phyloP scores from a whole-genome alignment of 2,888 invertebrate species.

The Platynereis dumerilii region DNA sequence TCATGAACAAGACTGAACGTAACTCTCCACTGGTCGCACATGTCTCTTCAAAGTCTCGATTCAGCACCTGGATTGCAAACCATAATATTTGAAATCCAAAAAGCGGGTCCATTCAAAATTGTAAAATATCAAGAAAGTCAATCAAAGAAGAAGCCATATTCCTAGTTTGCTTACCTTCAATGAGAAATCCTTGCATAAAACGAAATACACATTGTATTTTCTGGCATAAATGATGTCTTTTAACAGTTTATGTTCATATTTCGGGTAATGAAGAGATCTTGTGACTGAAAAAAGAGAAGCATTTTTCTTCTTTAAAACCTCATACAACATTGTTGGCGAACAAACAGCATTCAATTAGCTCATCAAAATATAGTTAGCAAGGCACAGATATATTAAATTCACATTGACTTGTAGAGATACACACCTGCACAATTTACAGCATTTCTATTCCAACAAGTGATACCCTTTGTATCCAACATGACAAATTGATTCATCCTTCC shows the following conservation, averaged over 20 bases:
- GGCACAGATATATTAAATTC: no score
- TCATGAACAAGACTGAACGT: constrained; percentile 58
- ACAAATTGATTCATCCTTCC: constrained; percentile 57
- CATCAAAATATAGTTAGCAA: no score
- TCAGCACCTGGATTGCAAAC: constrained; percentile 52
- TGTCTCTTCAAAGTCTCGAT: constrained; percentile 59
- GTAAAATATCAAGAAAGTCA: no score
- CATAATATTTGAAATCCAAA: constrained; percentile 2
- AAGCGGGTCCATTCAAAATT: no score
- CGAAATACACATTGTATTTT: constrained; percentile 62
- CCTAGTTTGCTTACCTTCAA: constrained; percentile 49
- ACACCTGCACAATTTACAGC: constrained; percentile 43
- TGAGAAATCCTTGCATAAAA: constrained; percentile 58
- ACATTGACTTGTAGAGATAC: no score
- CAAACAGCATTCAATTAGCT: no score
- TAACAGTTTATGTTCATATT: constrained; percentile 58
- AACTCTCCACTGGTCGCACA: constrained; percentile 57
- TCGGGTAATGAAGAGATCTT: constrained; percentile 52
- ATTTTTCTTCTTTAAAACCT: no score
- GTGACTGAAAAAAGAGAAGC: constrained; percentile 41
- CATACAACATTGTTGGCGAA: no score
- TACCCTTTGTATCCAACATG: constrained; percentile 58
- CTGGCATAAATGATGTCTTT: constrained; percentile 54
- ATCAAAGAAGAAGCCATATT: neutral
- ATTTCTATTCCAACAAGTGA: constrained; percentile 56